Base-by-base conservation (phyloP, 2,797 vertebrate species). In the Spea hammondii region DNA sequence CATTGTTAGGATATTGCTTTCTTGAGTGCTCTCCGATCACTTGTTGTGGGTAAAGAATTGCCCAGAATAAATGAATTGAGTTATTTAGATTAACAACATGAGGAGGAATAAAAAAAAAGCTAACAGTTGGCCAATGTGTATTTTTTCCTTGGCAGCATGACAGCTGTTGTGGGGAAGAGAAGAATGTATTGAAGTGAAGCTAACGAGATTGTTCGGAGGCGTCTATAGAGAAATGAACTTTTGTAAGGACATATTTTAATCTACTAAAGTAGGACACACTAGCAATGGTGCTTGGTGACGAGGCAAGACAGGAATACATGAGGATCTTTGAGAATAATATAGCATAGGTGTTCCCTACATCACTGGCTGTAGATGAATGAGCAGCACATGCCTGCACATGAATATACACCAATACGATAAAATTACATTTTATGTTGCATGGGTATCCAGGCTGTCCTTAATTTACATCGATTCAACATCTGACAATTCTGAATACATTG, bases 121-220 rank as follows among this genome's bases (percentile, higher is more conserved):
- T 55, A 44, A 54, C 10, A 65, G 4, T 53, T 65, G 70, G 62
- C 70, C 50, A 54, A 55, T 60, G 72, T 55, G 50, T 57, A 12
- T 71, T 47, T 78, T 78, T 55, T 51, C 62, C 50, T 78, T 78
- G 77, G 77, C 77, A 72, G 46, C 6, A 6, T 47, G 49, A 59
- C 64, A 17, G 45, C n/a, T 57, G 55, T 65, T 67, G 77, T 72
- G 77, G 70, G 44, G 14, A 55, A 65, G 60, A 32, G 14, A 72
- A 64, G 62, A 72, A 32, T 13, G 14, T 6, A 32, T 62, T 62
- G 10, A 17, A 62, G 59, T 55, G 70, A 57, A 72, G 70, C 77
- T 70, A 70, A 55, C 62, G 70, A 78, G 59, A 78, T 49, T 72
- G 77, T 59, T 32, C 62, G 69, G 71, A 70, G 77, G 70, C 72